Percentiles rank a stretch among this genome's conserved stretches.
Evolutionary conservation across 2,113 vertebrate genomes (phyloP).

Genomic region (Leptosomus discolor): DNA sequence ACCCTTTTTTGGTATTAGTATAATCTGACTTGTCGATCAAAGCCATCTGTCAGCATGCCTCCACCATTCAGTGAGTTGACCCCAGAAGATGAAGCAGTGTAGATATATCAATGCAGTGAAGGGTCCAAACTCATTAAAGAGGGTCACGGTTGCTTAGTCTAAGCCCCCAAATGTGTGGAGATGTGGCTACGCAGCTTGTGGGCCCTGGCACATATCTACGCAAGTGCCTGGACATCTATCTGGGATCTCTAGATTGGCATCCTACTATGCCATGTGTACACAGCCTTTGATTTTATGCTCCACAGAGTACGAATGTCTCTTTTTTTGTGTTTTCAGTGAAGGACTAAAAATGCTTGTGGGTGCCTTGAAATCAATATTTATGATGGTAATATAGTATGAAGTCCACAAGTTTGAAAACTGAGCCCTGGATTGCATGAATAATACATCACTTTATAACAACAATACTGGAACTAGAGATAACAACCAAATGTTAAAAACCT

Average conservation of each 20-base stretch:
- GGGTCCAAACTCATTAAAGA: not conserved
- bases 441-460: constrained; percentile 41
- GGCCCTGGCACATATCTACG: not conserved
- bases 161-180: not conserved
- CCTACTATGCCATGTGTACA: not conserved
- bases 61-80: not conserved
- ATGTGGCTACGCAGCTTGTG: not conserved
- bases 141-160: not conserved
- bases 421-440: constrained; percentile 42
- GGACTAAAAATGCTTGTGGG: constrained; percentile 29
- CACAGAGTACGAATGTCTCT: not conserved
- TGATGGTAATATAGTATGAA: constrained; percentile 19
- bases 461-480: constrained; percentile 24
- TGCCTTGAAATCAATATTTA: constrained; percentile 62
- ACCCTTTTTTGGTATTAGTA: not conserved
- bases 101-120: not conserved
- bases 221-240: not conserved
- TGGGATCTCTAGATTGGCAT: not conserved
- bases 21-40: not conserved
- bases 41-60: not conserved
- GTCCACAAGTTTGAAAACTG: constrained; percentile 51
- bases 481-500: constrained; percentile 5
- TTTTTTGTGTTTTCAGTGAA: constrained; percentile 14
- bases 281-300: not conserved
- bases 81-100: not conserved